Conservation (phyloP, 1,140 invertebrate species). For the Pseudachorutes palmiensis region DNA sequence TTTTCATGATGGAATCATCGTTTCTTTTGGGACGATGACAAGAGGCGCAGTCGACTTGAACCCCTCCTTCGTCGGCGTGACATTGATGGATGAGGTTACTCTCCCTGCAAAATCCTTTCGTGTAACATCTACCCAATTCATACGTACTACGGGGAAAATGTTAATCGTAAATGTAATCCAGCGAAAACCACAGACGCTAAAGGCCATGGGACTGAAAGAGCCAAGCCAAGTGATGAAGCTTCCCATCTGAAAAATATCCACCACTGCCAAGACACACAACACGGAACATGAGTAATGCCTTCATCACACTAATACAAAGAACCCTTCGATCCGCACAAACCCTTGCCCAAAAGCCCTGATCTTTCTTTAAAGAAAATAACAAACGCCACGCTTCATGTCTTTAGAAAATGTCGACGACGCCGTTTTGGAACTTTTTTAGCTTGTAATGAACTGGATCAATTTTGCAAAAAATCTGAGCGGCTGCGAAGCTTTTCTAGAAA, state of each 20-base stretch:
- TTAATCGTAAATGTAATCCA: constrained; percentile 5
- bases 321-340: constrained; percentile 1
- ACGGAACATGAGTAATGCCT: constrained; percentile 6
- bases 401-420: too few relatives aligned
- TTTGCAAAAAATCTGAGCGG: constrained; percentile 16
- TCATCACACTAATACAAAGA: not conserved
- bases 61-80: not conserved
- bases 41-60: too few relatives aligned
- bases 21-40: not conserved
- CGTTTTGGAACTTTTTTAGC: too few relatives aligned
- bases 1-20: not conserved
- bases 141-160: not conserved
- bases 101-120: constrained; percentile 7
- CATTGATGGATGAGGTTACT: constrained; percentile 7
- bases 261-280: constrained; percentile 6
- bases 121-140: not conserved
- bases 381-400: not conserved
- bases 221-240: not conserved
- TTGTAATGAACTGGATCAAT: too few relatives aligned
- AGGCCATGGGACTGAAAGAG: not conserved
- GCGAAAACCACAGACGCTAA: constrained; percentile 10
- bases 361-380: not conserved
- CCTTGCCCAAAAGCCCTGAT: not conserved
- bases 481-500: not conserved
- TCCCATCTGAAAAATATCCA: not conserved